Evolutionary conservation across 2,888 invertebrate genomes (phyloP).

Genomic region (Teinopalpus imperialis): DNA sequence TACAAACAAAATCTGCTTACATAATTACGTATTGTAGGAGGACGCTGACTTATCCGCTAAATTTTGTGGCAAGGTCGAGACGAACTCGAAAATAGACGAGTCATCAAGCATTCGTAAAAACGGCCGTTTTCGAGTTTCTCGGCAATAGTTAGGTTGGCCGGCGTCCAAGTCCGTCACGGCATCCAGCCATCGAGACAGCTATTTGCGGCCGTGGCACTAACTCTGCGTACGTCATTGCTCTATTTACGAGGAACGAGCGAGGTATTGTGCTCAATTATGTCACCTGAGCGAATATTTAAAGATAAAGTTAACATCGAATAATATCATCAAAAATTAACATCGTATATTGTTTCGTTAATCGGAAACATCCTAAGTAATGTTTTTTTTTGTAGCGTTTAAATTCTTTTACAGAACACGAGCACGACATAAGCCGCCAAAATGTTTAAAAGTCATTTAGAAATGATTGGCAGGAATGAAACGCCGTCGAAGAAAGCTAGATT

Average conservation of each 20-base stretch:
- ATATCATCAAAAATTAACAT: too few species aligned
- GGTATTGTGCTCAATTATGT: conserved; percentile 71
- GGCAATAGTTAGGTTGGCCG: conserved; percentile 58
- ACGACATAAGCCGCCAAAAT: conserved; percentile 88
- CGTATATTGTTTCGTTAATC: too few species aligned
- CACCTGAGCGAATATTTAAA: conserved; percentile 53
- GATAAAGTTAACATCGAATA: conserved; percentile 47
- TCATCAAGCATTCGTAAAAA: conserved; percentile 75
- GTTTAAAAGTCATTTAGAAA: conserved; percentile 95
- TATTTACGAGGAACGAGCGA: conserved; percentile 67
- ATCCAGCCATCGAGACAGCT: conserved; percentile 64
- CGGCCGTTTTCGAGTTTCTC: conserved; percentile 68
- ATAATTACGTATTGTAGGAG: conserved; percentile 61
- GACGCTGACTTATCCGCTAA: conserved; percentile 60
- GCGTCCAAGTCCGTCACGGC: conserved; percentile 64
- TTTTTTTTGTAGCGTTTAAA: too few species aligned
- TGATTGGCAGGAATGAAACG: conserved; percentile 96
- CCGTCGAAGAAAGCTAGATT: conserved; percentile 96
- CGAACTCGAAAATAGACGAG: conserved; percentile 69
- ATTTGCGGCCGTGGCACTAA: conserved; percentile 70
- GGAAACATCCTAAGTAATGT: too few species aligned
- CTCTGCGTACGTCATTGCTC: conserved; percentile 71
- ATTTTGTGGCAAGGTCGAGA: conserved; percentile 69
- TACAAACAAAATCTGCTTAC: conserved; percentile 38
- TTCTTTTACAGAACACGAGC: conserved; percentile 87